A percentile compares a stretch with the other conserved stretches of the same genome.
Conservation (phyloP, 1,140 invertebrate genomes). For the Trichomalopsis sarcophagae region DNA sequence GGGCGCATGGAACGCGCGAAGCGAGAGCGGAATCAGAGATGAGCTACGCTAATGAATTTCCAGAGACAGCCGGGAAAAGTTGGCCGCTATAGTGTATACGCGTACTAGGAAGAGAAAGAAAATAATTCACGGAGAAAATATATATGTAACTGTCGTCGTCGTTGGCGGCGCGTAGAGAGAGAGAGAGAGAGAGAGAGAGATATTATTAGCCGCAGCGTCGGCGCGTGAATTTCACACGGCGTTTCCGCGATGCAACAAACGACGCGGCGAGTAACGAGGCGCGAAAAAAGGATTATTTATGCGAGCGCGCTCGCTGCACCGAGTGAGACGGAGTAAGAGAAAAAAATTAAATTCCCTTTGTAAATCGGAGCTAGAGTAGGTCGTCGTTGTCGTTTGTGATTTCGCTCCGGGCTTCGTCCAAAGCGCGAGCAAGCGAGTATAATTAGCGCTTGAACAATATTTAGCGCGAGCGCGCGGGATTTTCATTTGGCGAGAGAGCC, state of each 20-base stretch:
- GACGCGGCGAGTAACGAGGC: not conserved
- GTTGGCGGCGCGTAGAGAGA: no score
- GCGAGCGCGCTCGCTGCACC: no score
- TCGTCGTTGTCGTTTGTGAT: no score
- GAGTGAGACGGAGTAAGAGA: not conserved
- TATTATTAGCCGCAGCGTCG: not conserved
- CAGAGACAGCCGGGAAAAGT: no score
- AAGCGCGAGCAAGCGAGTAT: not conserved
- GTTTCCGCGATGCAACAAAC: not conserved
- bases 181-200: not conserved
- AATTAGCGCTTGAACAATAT: constrained; percentile 10
- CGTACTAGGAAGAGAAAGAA: no score
- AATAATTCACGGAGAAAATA: no score
- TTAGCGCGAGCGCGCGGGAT: constrained; percentile 2
- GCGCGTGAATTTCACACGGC: not conserved
- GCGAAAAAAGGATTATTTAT: constrained; percentile 4
- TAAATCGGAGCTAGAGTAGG: not conserved
- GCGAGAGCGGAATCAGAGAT: no score
- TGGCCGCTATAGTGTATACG: no score
- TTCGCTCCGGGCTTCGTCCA: no score
- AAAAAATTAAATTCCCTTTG: not conserved
- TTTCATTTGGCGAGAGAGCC: not conserved
- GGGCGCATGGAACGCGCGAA: no score
- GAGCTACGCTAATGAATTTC: no score
- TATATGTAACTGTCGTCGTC: no score